A percentile compares a stretch with the other conserved stretches of the same genome.
These are phyloP conservation scores for Amazonetta brasiliensis DNA, from an alignment of 2,797 vertebrate species.

Conservation along the genomic window DNA sequence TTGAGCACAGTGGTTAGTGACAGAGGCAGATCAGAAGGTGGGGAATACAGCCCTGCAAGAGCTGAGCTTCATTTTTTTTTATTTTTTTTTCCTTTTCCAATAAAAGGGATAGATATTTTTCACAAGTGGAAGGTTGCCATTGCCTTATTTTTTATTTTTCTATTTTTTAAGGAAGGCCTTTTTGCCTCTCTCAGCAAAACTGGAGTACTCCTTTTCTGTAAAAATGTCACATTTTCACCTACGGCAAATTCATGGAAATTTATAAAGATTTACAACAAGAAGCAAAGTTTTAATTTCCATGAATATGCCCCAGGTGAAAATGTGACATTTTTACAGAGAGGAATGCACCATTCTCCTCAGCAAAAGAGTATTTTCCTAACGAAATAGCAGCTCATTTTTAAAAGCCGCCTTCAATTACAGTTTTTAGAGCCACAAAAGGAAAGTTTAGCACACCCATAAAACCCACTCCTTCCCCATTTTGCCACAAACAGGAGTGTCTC, in stretches of 20 bases:
- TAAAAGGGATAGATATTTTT: not conserved
- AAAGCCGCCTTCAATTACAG: slow-evolving; percentile 16
- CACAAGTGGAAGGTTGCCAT: not conserved
- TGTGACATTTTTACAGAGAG: slow-evolving; percentile 55
- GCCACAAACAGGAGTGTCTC: not conserved
- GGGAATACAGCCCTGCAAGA: not conserved
- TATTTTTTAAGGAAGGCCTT: not conserved
- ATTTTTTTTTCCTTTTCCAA: not conserved
- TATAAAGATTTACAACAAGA: slow-evolving; percentile 64
- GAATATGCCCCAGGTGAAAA: slow-evolving; percentile 57
- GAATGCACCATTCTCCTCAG: not conserved
- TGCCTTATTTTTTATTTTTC: not conserved
- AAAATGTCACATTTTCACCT: slow-evolving; percentile 65
- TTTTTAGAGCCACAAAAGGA: not conserved
- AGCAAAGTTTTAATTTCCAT: slow-evolving; percentile 67
- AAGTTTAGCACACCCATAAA: not conserved
- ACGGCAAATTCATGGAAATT: slow-evolving; percentile 59
- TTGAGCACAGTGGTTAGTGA: not conserved
- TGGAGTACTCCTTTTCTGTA: slow-evolving; percentile 37
- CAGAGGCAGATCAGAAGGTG: not conserved
- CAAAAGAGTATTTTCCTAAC: not conserved
- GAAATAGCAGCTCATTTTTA: not conserved
- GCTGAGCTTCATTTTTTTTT: not conserved
- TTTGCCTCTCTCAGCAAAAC: slow-evolving; percentile 63
- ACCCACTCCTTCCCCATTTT: not conserved